Evolutionary conservation across 1,140 invertebrate genomes (phyloP), one percentile per base, ranked within the genome.

Genomic region (Drosophila persimilis): DNA sequence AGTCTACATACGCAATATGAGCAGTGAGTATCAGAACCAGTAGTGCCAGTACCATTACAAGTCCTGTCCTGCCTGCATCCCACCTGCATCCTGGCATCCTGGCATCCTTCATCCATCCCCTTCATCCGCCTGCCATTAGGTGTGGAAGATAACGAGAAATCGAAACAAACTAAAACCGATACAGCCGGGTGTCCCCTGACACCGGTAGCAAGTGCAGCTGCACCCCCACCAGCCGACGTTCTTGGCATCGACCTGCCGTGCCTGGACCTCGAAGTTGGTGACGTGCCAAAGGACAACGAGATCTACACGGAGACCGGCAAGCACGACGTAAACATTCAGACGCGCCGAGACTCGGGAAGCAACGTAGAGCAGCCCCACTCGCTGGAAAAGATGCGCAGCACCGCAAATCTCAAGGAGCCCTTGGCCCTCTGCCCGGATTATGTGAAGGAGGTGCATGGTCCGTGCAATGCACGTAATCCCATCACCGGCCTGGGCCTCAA

Each of bases 401-500:
- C 17, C 0, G 17, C 66, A 1, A 55, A 77, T 44, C 17, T 64
- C 0, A 51, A 47, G 3, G 63, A 85, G 15, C 77, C 80, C 0
- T 2, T 85, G 11, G 35, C 44, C 1, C 47, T 31, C 1, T 75
- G 75, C 17, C 53, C 44, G 2, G 65, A 71, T 15, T 48, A 53
- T 3, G n/a, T 44, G 0, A 66, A 66, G 35, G 46, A 65, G 3
- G 6, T 15, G 0, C 7, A 15, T 20, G 15, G 48, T 22, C 43
- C 63, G 8, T 84, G 76, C 50, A 48, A 53, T n/a, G 62, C 51
- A 3, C 84, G 89, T 15, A 90, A 90, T 55, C 89, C 89, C 1
- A 89, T 90, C 17, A 90, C 89, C 0, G 89, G 89, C 3, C 41
- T 86, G n/a, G 89, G 89, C 1, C 62, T 90, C 2, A 76, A 85